These are phyloP conservation scores for Beris chalybata DNA, from an alignment of 2,888 invertebrate genomes.

Conservation along the genomic window DNA sequence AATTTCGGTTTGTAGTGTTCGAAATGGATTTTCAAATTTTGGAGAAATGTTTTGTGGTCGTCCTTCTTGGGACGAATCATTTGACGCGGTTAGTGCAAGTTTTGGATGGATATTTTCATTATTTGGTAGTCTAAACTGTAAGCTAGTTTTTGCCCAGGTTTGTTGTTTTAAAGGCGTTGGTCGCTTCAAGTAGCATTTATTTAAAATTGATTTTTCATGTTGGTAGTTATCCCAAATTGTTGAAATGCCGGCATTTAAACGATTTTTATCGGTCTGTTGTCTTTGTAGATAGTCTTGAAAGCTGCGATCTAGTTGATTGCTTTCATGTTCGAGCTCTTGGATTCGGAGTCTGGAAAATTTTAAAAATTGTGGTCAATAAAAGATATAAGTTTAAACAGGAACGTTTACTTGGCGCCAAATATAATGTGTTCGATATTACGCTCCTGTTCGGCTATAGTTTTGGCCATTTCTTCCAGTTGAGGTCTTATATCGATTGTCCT, in stretches of 20 bases:
- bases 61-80: background rate
- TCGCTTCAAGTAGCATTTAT: slow-evolving; percentile 14
- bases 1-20: slow-evolving; percentile 32
- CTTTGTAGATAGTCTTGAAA: slow-evolving; percentile 49
- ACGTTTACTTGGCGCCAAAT: slow-evolving; percentile 46
- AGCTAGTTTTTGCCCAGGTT: background rate
- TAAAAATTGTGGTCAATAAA: background rate
- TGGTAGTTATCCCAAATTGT: slow-evolving; percentile 42
- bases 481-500: slow-evolving; percentile 8
- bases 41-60: background rate
- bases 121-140: background rate
- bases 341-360: slow-evolving; percentile 47
- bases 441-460: slow-evolving; percentile 42
- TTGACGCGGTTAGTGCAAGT: background rate
- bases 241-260: slow-evolving; percentile 36
- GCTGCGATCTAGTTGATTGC: slow-evolving; percentile 50
- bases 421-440: slow-evolving; percentile 46
- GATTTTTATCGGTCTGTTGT: slow-evolving; percentile 42
- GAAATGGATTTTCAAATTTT: slow-evolving; percentile 42
- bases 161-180: slow-evolving; percentile 6
- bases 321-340: slow-evolving; percentile 51
- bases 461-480: slow-evolving; percentile 38
- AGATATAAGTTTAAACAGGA: background rate
- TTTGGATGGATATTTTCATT: background rate
- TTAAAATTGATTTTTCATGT: slow-evolving; percentile 39